These are phyloP conservation scores for Myotis pilosus DNA, from an alignment of 2,797 vertebrate species.

Conservation along the genomic window DNA sequence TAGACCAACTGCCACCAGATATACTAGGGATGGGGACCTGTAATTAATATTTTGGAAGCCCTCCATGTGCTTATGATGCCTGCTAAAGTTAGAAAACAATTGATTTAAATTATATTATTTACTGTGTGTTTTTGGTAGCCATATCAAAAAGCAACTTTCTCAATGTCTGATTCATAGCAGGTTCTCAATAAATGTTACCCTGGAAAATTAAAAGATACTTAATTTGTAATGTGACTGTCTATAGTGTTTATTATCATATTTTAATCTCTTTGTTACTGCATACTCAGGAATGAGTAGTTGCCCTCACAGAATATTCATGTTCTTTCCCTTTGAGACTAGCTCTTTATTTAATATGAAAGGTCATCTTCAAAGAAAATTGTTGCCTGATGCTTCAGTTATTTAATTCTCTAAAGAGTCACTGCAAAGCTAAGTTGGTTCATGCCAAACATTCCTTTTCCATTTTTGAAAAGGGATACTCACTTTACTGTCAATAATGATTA, in stretches of 20 bases:
- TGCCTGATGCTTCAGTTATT: slow-evolving; percentile 46
- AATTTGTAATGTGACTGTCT: slow-evolving; percentile 10
- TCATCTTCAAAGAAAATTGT: slow-evolving; percentile 62
- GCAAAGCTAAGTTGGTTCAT: slow-evolving; percentile 52
- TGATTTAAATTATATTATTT: not conserved
- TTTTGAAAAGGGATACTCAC: slow-evolving; percentile 46
- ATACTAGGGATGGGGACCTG: not conserved
- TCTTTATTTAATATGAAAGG: slow-evolving; percentile 65
- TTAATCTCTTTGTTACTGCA: slow-evolving; percentile 7
- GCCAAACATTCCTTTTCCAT: slow-evolving; percentile 51
- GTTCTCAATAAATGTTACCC: not conserved
- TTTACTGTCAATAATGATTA: slow-evolving; percentile 57
- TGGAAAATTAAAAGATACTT: slow-evolving; percentile 16
- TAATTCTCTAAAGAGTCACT: slow-evolving; percentile 55
- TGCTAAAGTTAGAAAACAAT: not conserved
- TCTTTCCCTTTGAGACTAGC: slow-evolving; percentile 56
- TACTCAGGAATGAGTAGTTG: slow-evolving; percentile 21
- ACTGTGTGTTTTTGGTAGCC: not conserved
- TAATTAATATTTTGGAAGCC: not conserved
- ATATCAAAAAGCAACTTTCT: not conserved
- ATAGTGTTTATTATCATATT: not conserved
- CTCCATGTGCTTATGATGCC: not conserved
- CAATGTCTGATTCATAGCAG: not conserved
- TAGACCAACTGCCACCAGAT: slow-evolving; percentile 10
- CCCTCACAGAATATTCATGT: slow-evolving; percentile 63